Percentiles rank a stretch among this genome's conserved stretches.
These are phyloP conservation scores for Dolichotis patagonum DNA, from an alignment of 2,113 vertebrate species.

Conservation along the genomic window DNA sequence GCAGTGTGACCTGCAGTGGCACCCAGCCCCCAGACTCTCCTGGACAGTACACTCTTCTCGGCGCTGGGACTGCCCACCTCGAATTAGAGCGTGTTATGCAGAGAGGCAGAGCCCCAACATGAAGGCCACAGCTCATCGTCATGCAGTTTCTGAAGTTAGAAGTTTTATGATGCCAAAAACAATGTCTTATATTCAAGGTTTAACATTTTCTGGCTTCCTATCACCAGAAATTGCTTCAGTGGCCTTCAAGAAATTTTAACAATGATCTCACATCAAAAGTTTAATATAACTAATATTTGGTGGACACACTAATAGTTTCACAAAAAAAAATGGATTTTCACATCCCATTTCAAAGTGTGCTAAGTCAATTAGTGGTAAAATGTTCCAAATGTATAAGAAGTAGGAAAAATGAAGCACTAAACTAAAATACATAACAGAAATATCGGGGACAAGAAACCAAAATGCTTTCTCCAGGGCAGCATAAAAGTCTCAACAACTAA, in stretches of 20 bases:
- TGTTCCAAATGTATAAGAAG: not conserved
- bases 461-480: not conserved
- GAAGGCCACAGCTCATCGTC: not conserved
- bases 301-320: not conserved
- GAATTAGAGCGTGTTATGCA: not conserved
- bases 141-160: conserved; percentile 25
- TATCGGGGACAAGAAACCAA: not conserved
- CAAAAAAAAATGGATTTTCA: not conserved
- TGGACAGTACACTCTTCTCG: not conserved
- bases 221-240: not conserved
- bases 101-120: not conserved
- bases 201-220: conserved; percentile 44
- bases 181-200: conserved; percentile 21
- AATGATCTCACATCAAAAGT: not conserved
- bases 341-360: not conserved
- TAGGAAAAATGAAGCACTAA: not conserved
- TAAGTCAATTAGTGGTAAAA: conserved; percentile 20
- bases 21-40: not conserved
- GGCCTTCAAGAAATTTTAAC: not conserved
- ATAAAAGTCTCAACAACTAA: not conserved
- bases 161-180: conserved; percentile 33
- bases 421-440: not conserved
- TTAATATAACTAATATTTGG: not conserved
- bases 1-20: not conserved
- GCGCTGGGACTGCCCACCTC: not conserved